These are phyloP conservation scores for Alca torda DNA, from an alignment of 2,797 vertebrate species.

Conservation along the genomic window DNA sequence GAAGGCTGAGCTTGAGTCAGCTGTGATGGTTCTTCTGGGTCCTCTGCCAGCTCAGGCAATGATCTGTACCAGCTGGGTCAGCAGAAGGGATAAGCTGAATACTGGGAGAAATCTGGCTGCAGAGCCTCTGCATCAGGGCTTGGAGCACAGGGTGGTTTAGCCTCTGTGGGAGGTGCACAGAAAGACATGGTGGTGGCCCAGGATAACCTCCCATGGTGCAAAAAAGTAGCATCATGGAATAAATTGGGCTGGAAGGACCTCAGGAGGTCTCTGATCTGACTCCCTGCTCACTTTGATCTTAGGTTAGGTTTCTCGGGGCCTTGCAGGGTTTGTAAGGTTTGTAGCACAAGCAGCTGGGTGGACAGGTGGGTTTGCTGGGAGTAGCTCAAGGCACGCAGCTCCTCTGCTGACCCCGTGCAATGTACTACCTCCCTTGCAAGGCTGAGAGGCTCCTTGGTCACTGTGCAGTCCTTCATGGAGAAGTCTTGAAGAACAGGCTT, in stretches of 20 bases:
- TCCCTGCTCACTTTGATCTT: background rate
- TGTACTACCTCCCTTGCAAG: background rate
- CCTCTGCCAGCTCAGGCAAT: background rate
- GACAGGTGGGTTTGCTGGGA: background rate
- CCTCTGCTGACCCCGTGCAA: accelerated
- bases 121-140: background rate
- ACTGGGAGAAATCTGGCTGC: background rate
- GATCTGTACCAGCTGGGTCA: background rate
- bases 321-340: background rate
- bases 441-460: background rate
- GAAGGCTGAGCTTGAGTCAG: background rate
- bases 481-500: background rate
- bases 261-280: background rate
- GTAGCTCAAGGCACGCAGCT: background rate
- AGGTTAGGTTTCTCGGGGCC: accelerated
- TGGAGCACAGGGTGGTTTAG: background rate
- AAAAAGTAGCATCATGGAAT: background rate
- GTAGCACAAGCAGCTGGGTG: background rate
- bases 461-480: background rate
- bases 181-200: background rate
- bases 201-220: background rate
- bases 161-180: background rate
- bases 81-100: background rate
- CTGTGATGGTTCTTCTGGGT: background rate
- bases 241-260: background rate